Base-by-base conservation (phyloP, 1,140 invertebrate species). In the Lucilia cuprina region DNA sequence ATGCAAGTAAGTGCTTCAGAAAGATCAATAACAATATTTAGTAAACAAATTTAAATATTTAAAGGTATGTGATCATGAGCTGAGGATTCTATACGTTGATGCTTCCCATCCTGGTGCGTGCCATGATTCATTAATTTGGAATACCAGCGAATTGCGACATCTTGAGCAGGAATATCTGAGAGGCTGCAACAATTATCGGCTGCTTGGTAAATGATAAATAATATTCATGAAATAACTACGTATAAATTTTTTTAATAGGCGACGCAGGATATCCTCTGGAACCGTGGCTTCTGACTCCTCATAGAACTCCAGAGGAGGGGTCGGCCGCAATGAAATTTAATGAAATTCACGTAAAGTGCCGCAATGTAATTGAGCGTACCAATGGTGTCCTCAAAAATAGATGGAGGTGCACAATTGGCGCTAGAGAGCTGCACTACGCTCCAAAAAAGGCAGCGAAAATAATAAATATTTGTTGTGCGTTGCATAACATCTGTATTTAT, bases 301-400 rank as follows among this genome's bases (percentile, higher is more conserved):
- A 82, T 50, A 49, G 65, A 70, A 70, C 34, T 80, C 77, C 47
- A 19, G 35, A 82, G 35, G 78, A 82, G 12, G 78, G 78, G 17
- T 82, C 78, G n/a, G n/a, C n/a, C 7, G 41, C 41, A 47, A 82
- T 82, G 78, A 49, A 25, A 17, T 82, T 82, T 35, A 82, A 82
- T 21, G 47, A 82, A 50, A 25, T 25, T 19, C 78, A 82, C 19
- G 35, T 35, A 50, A 82, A 82, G 25, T 50, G 41, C 19, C 78
- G 34, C 13, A 82, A 82, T 14, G 14, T 78, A 35, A 47, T 78
- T 41, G 75, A 78, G 35, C 10, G 75, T 30, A 41, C 34, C 30
- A 78, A 41, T 41, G 75, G 75, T 13, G 14, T 78, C 13, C 34
- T 77, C 21, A 77, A 77, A 77, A 77, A 41, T 34, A 25, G 74